phyloP scores from a whole-genome alignment of 2,888 invertebrate species.

The Brachyptera risi region DNA sequence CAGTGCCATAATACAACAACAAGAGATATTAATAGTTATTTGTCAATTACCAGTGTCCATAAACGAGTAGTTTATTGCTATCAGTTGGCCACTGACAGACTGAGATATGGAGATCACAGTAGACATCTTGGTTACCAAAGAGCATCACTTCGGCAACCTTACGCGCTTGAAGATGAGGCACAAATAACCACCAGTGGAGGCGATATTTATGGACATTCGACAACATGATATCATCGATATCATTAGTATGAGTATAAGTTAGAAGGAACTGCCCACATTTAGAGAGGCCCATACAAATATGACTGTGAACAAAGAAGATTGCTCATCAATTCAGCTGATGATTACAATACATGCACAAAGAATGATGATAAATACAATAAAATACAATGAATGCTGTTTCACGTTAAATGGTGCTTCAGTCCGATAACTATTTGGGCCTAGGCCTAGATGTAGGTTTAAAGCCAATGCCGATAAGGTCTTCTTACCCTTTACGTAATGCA shows the following conservation, averaged over 20 bases:
- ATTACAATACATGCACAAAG: no score
- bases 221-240: constrained; percentile 34
- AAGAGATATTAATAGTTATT: no score
- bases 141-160: constrained; percentile 57
- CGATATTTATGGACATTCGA: constrained; percentile 57
- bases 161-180: constrained; percentile 51
- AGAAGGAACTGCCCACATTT: constrained; percentile 89
- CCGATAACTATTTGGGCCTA: no score
- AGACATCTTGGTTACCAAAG: constrained; percentile 52
- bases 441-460: no score
- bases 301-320: constrained; percentile 56
- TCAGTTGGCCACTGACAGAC: constrained; percentile 70
- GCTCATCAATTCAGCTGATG: no score
- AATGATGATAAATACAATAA: no score
- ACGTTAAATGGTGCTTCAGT: no score
- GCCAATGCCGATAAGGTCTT: no score
- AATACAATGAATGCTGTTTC: no score
- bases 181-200: constrained; percentile 64
- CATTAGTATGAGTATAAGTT: constrained; percentile 71
- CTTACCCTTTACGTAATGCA: not conserved
- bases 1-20: no score
- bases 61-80: constrained; percentile 60
- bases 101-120: constrained; percentile 54
- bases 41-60: constrained; percentile 66
- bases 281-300: constrained; percentile 93